phyloP scores from a whole-genome alignment of 2,888 invertebrate genomes.

The Hypsopygia costalis region DNA sequence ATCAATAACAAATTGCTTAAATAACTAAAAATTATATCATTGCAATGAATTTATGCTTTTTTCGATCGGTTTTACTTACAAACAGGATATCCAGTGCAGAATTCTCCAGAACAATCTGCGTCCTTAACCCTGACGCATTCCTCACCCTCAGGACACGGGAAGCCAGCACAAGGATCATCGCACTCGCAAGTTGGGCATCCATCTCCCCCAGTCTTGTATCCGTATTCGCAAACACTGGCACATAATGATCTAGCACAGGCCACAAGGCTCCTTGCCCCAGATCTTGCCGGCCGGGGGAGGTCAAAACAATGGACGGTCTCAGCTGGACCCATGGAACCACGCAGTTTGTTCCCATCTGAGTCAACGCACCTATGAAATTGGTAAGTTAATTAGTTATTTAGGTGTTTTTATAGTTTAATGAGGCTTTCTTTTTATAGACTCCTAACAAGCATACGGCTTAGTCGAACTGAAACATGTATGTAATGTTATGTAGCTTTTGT shows the following conservation, averaged over 20 bases:
- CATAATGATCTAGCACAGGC: conserved; percentile 87
- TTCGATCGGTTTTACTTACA: conserved; percentile 86
- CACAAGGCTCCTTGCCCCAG: conserved; percentile 74
- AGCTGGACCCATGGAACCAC: conserved; percentile 89
- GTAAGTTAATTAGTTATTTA: no score
- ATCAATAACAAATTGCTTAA: no score
- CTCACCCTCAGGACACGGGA: conserved; percentile 84
- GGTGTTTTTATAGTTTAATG: no score
- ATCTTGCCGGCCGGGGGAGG: conserved; percentile 48
- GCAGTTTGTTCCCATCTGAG: conserved; percentile 86
- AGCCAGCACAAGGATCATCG: conserved; percentile 91
- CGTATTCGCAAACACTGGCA: conserved; percentile 91
- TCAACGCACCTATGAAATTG: conserved; percentile 85
- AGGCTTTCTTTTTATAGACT: no score
- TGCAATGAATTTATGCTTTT: no score
- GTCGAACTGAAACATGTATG: no score
- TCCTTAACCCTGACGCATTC: conserved; percentile 88
- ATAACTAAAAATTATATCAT: no score
- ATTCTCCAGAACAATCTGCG: conserved; percentile 80
- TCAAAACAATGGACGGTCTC: conserved; percentile 83
- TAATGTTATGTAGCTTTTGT: no score
- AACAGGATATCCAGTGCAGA: conserved; percentile 88
- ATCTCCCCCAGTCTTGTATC: conserved; percentile 84
- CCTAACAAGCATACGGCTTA: no score
- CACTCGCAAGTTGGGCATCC: conserved; percentile 93